Evolutionary conservation across 2,797 vertebrate genomes (phyloP).

Genomic region (Menidia menidia): DNA sequence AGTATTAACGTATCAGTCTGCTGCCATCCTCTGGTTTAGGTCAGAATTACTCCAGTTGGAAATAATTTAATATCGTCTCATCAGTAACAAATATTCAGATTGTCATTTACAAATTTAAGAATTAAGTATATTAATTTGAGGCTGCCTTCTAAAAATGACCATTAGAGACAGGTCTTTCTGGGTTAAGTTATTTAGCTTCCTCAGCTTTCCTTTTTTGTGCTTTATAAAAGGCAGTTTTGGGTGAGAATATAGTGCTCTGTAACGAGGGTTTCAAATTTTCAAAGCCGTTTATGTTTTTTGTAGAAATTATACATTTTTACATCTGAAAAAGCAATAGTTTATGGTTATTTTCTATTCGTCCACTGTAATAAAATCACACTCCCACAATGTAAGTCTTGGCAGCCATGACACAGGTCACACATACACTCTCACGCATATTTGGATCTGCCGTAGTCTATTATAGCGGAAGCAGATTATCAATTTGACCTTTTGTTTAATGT

Average conservation of each 20-base stretch:
- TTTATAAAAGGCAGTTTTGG: too few relatives aligned
- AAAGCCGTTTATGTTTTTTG: too few relatives aligned
- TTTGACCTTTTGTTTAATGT: conserved; percentile 83
- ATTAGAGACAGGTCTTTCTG: neutral
- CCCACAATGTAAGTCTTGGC: neutral
- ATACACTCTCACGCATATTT: conserved; percentile 16
- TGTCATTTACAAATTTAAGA: neutral
- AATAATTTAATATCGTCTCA: neutral
- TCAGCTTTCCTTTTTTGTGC: too few relatives aligned
- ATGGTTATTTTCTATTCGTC: too few relatives aligned
- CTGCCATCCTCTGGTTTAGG: conserved; percentile 44
- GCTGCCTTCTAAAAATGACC: neutral
- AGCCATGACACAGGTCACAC: neutral
- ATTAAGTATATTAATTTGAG: neutral
- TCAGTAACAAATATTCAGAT: neutral
- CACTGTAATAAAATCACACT: too few relatives aligned
- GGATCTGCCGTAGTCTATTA: conserved; percentile 60
- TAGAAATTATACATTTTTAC: too few relatives aligned
- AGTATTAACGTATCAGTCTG: conserved; percentile 11
- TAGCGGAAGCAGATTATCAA: conserved; percentile 78
- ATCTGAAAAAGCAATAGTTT: too few relatives aligned
- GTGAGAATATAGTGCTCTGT: too few relatives aligned
- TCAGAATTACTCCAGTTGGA: conserved; percentile 16
- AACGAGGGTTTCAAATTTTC: too few relatives aligned
- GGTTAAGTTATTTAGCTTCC: too few relatives aligned